These are phyloP conservation scores for Pongo pygmaeus DNA, from an alignment of 2,113 vertebrate species.

Conservation along the genomic window DNA sequence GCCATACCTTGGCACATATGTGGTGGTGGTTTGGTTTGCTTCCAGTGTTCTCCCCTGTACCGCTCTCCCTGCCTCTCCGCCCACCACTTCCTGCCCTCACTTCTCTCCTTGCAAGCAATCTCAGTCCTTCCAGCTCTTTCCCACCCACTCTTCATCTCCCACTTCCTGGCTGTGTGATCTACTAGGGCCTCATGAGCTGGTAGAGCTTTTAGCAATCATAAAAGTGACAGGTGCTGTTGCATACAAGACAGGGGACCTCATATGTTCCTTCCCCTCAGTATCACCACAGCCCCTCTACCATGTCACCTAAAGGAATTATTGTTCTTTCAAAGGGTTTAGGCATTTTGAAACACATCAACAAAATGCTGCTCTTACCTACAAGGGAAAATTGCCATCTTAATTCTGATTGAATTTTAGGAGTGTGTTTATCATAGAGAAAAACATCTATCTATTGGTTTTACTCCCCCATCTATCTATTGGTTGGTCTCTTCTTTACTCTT, in stretches of 20 bases:
- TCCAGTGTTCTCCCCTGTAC: neutral
- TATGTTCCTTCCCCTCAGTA: neutral
- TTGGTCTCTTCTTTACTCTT: neutral
- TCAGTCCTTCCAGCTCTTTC: neutral
- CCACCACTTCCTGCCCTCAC: constrained; percentile 49
- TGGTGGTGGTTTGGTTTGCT: neutral
- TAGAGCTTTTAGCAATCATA: neutral
- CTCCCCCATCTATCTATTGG: neutral
- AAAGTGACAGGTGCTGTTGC: neutral
- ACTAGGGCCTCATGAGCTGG: neutral
- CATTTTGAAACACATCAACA: neutral
- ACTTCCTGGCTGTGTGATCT: neutral
- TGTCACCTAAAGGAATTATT: neutral
- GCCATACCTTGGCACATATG: neutral
- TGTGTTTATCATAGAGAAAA: neutral
- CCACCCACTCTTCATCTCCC: neutral
- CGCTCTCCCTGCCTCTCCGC: neutral
- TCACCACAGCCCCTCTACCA: neutral
- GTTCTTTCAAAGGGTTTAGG: neutral
- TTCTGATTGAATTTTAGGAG: neutral
- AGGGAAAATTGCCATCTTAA: neutral
- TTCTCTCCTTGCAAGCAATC: neutral
- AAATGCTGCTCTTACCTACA: neutral
- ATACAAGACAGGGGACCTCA: neutral
- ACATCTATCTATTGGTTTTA: neutral